phyloP scores from a whole-genome alignment of 2,888 invertebrate species.

The Tanytarsus gracilentus region DNA sequence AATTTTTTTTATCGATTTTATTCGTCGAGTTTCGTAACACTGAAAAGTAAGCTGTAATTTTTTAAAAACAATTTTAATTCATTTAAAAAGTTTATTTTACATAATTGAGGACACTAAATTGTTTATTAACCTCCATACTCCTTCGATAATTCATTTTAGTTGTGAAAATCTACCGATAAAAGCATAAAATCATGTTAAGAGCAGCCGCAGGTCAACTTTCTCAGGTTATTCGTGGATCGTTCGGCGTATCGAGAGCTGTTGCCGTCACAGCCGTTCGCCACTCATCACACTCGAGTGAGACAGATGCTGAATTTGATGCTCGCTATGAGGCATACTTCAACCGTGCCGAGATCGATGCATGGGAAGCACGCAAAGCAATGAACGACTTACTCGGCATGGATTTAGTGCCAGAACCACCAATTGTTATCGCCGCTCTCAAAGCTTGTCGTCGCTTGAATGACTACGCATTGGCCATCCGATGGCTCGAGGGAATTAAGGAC shows the following conservation, averaged over 20 bases:
- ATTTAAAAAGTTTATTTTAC: no score
- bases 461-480: constrained; percentile 68
- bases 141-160: constrained; percentile 19
- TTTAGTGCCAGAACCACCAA: constrained; percentile 76
- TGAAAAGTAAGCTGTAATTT: not conserved
- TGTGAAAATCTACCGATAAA: not conserved
- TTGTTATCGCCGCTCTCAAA: constrained; percentile 67
- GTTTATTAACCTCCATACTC: no score
- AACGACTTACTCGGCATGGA: constrained; percentile 75
- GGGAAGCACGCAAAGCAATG: constrained; percentile 81
- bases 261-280: constrained; percentile 38
- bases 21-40: not conserved
- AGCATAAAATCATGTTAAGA: constrained; percentile 45
- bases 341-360: constrained; percentile 75
- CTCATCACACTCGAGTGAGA: constrained; percentile 51
- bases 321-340: constrained; percentile 78
- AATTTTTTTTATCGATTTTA: not conserved
- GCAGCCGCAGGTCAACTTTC: constrained; percentile 43
- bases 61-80: not conserved
- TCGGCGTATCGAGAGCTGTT: constrained; percentile 36
- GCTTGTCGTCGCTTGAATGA: constrained; percentile 88
- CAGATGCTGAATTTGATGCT: constrained; percentile 77
- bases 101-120: no score
- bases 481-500: constrained; percentile 70
- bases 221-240: constrained; percentile 39